Conservation (phyloP, 2,888 invertebrate genomes). For the Petrolisthes cinctipes region DNA sequence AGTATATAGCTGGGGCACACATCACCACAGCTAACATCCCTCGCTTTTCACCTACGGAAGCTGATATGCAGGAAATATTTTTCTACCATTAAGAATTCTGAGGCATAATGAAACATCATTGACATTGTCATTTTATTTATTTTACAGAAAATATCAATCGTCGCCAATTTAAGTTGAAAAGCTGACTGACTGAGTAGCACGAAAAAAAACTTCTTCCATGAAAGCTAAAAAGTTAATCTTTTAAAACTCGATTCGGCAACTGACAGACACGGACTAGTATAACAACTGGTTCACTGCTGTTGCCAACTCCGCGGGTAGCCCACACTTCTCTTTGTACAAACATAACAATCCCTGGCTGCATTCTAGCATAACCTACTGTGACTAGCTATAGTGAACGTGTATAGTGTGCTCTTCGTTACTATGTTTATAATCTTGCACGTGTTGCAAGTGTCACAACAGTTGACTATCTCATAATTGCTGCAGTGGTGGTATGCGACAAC, state of each 20-base stretch:
- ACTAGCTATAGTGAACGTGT: slow-evolving; percentile 60
- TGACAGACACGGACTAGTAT: slow-evolving; percentile 14
- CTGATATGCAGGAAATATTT: not conserved
- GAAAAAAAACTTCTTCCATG: slow-evolving; percentile 33
- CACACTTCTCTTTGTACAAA: slow-evolving; percentile 51
- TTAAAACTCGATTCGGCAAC: slow-evolving; percentile 26
- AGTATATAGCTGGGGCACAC: not conserved
- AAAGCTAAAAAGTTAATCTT: slow-evolving; percentile 35
- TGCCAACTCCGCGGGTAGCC: not conserved
- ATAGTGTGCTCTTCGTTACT: slow-evolving; percentile 37
- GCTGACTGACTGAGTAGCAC: slow-evolving; percentile 46
- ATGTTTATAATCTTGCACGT: not conserved
- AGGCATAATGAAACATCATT: slow-evolving; percentile 2
- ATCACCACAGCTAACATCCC: not conserved
- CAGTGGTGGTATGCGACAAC: too few relatives aligned
- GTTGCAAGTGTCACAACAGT: not conserved
- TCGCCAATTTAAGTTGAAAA: slow-evolving; percentile 59
- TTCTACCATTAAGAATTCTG: not conserved
- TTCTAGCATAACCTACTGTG: slow-evolving; percentile 50
- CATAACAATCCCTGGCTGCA: slow-evolving; percentile 58
- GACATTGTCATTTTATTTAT: slow-evolving; percentile 60
- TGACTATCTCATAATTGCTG: not conserved
- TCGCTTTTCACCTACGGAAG: not conserved
- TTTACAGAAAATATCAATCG: slow-evolving; percentile 63
- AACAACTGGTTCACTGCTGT: slow-evolving; percentile 10